Base-by-base conservation (phyloP, 2,113 vertebrate genomes). In the Menura novaehollandiae region DNA sequence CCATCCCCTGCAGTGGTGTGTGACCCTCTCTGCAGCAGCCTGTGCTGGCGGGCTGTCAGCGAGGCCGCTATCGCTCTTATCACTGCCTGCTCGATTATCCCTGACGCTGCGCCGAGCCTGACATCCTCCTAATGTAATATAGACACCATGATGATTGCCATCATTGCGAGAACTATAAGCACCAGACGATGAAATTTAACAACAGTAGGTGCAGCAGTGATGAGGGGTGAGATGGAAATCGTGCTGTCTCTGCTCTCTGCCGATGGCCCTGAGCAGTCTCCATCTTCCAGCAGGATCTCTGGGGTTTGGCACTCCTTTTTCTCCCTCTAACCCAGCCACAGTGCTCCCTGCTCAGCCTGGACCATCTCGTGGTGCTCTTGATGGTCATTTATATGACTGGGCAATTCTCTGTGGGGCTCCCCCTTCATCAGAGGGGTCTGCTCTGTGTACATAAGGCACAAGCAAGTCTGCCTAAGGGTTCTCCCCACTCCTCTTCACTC, bases 101-200 rank as follows among this genome's bases (percentile, higher is more conserved):
- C 85, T 93, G 95, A 92, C 63, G 9, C 85, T n/a, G 74, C 3
- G 17, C 85, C 4, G n/a, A 85, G 92, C 51, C 85, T 72, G 93
- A 88, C 95, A 93, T 92, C 78, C 94, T 93, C 84, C 91, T 95
- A 47, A 66, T 94, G 93, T 71, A 68, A 92, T 75, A 86, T 1
- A 93, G 95, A 94, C 86, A 88, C 95, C 41, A 52, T 5, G 1
- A 77, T 94, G 89, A 96, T 95, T 90, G 21, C 82, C 85, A 51
- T 94, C 93, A 53, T 84, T 88, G 91, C 82, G 52, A 95, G 94
- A 86, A 46, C 83, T 92, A 66, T 92, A 95, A 95, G 93, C 97
- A 96, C 62, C 86, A 90, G 97, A 93, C 37, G 59, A 93, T 95
- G 94, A 95, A 91, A 94, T 94, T 91, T 94, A 96, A 90, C 93